Percentiles rank a stretch among this genome's conserved stretches.
These are phyloP conservation scores for Lithophane socia DNA, from an alignment of 2,888 invertebrate genomes.

Conservation along the genomic window DNA sequence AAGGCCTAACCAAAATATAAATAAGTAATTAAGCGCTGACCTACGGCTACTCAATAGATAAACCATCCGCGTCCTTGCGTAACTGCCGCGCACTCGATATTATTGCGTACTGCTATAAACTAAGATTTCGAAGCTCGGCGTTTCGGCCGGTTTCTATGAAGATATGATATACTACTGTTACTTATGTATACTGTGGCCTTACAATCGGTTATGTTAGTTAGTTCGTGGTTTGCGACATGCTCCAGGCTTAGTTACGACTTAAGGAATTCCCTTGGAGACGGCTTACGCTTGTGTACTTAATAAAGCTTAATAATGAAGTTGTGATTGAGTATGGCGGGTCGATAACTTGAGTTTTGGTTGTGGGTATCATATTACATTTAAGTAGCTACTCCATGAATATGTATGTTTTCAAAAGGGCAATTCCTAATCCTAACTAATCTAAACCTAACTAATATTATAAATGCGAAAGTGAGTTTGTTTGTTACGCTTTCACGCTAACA, in stretches of 20 bases:
- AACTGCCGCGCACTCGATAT: too few species aligned
- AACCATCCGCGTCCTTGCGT: too few species aligned
- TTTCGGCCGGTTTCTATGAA: too few species aligned
- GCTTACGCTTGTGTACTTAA: slow-evolving; percentile 35
- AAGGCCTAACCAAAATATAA: neutral
- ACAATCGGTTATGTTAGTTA: slow-evolving; percentile 40
- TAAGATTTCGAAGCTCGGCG: too few species aligned
- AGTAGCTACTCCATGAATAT: neutral
- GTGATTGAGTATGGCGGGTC: slow-evolving; percentile 18
- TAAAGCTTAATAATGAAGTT: slow-evolving; percentile 55
- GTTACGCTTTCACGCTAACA: too few species aligned
- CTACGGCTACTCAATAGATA: too few species aligned
- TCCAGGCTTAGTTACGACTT: slow-evolving; percentile 52
- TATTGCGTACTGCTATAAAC: too few species aligned
- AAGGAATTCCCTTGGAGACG: slow-evolving; percentile 37
- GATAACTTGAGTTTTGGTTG: slow-evolving; percentile 16
- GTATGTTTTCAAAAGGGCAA: neutral
- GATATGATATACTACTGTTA: too few species aligned
- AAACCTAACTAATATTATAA: too few species aligned
- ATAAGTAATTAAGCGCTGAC: too few species aligned
- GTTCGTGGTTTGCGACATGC: slow-evolving; percentile 41
- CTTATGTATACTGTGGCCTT: slow-evolving; percentile 5
- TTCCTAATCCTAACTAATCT: neutral
- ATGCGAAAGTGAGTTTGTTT: too few species aligned
- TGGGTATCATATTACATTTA: neutral